phyloP scores from a whole-genome alignment of 2,797 vertebrate species.

The Eurystomus glaucurus region DNA sequence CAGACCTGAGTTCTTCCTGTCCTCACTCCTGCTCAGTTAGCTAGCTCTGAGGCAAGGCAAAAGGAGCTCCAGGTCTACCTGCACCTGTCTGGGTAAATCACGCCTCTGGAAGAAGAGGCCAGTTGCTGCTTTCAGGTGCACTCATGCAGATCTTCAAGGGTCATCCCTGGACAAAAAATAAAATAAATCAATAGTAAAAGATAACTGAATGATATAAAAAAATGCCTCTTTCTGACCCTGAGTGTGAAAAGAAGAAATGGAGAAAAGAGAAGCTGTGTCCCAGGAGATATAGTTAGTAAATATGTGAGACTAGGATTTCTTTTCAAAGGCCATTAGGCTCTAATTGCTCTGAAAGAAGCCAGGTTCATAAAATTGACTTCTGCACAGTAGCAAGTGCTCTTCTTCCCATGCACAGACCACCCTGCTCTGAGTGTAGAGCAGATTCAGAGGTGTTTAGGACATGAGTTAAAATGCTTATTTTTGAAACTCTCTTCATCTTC shows the following conservation, averaged over 20 bases:
- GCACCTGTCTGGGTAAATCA: conserved; percentile 7
- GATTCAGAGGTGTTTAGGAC: conserved; percentile 46
- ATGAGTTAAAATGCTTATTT: conserved; percentile 52
- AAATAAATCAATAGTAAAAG: background rate
- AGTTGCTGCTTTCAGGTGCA: background rate
- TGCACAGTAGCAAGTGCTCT: background rate
- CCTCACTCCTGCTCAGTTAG: background rate
- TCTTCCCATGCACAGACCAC: background rate
- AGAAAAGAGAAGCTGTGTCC: background rate
- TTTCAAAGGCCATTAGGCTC: conserved; percentile 47
- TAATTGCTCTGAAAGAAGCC: conserved; percentile 36
- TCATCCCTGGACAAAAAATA: background rate
- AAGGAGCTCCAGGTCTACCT: conserved; percentile 25
- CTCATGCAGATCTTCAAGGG: background rate
- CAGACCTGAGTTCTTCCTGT: background rate
- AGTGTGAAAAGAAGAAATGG: background rate
- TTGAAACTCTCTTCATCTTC: conserved; percentile 17
- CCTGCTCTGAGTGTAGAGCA: background rate
- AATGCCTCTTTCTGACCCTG: background rate
- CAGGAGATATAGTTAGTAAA: conserved; percentile 3
- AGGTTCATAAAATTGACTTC: background rate
- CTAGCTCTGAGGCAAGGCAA: background rate
- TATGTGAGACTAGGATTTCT: background rate
- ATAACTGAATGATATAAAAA: background rate
- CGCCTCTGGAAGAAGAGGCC: background rate